Evolutionary conservation across 2,888 invertebrate species (phyloP).

Genomic region (Lycia hirtaria): DNA sequence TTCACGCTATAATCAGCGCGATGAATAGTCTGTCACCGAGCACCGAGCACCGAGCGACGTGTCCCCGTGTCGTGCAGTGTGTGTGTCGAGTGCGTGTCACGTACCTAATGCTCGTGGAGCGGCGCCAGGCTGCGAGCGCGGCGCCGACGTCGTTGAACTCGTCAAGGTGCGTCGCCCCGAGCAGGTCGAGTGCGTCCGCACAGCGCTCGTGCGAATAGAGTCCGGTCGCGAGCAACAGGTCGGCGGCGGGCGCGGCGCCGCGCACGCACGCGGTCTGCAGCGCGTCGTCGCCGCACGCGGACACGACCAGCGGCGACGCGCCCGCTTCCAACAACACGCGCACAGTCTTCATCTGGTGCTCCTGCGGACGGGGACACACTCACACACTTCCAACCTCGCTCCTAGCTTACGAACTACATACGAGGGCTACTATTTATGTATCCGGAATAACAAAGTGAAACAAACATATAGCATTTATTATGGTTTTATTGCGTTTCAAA

Average conservation of each 20-base stretch:
- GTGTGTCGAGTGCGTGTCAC: too few relatives aligned
- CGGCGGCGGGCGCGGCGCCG: slow-evolving; percentile 91
- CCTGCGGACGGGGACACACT: slow-evolving; percentile 84
- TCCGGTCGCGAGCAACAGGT: slow-evolving; percentile 85
- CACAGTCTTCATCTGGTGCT: slow-evolving; percentile 93
- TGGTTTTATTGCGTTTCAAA: too few relatives aligned
- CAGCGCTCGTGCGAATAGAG: slow-evolving; percentile 88
- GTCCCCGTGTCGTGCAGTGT: too few relatives aligned
- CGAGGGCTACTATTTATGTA: too few relatives aligned
- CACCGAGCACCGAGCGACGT: too few relatives aligned
- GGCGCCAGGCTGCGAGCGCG: slow-evolving; percentile 91
- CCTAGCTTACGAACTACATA: too few relatives aligned
- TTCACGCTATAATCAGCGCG: too few relatives aligned
- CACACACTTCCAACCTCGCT: too few relatives aligned
- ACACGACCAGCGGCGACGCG: slow-evolving; percentile 91
- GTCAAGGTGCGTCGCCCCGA: slow-evolving; percentile 94
- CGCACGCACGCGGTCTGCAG: slow-evolving; percentile 87
- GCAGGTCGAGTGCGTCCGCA: slow-evolving; percentile 94
- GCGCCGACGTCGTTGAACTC: slow-evolving; percentile 91
- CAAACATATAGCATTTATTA: too few relatives aligned
- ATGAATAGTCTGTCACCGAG: too few relatives aligned
- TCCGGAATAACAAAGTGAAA: too few relatives aligned
- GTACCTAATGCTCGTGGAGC: slow-evolving; percentile 79
- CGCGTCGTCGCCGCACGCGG: slow-evolving; percentile 95
- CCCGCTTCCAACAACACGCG: slow-evolving; percentile 91